Percentiles rank a stretch among this genome's conserved stretches.
phyloP scores from a whole-genome alignment of 1,140 invertebrate species.

The Eubasilissa regina region DNA sequence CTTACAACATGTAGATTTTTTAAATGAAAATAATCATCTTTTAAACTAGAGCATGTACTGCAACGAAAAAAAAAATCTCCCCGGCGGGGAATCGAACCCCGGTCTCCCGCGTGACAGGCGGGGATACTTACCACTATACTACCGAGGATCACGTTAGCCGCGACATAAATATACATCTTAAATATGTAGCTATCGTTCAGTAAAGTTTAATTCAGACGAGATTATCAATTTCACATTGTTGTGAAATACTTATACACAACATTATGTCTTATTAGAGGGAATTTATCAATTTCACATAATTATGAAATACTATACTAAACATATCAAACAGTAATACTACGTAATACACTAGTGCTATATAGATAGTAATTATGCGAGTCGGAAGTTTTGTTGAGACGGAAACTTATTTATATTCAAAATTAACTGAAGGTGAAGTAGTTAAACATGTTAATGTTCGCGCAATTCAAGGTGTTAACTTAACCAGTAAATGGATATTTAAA shows the following conservation, averaged over 20 bases:
- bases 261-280: background rate
- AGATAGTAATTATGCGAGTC: background rate
- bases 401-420: too few relatives aligned
- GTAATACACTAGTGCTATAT: background rate
- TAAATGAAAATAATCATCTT: background rate
- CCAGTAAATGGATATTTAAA: too few relatives aligned
- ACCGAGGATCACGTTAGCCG: conserved; percentile 46
- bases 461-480: too few relatives aligned
- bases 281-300: too few relatives aligned
- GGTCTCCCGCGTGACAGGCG: conserved; percentile 61
- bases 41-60: background rate
- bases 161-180: conserved; percentile 20
- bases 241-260: conserved; percentile 1
- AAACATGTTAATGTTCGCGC: too few relatives aligned
- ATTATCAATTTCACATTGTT: conserved; percentile 17
- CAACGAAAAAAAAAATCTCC: conserved; percentile 54
- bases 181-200: background rate
- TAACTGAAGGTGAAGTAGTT: too few relatives aligned
- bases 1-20: too few relatives aligned
- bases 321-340: background rate
- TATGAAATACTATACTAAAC: background rate
- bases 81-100: conserved; percentile 61
- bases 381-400: too few relatives aligned
- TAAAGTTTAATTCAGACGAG: background rate
- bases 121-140: conserved; percentile 61